These are phyloP conservation scores for Agonopterix alstromeriana DNA, from an alignment of 2,888 invertebrate species.

Conservation along the genomic window DNA sequence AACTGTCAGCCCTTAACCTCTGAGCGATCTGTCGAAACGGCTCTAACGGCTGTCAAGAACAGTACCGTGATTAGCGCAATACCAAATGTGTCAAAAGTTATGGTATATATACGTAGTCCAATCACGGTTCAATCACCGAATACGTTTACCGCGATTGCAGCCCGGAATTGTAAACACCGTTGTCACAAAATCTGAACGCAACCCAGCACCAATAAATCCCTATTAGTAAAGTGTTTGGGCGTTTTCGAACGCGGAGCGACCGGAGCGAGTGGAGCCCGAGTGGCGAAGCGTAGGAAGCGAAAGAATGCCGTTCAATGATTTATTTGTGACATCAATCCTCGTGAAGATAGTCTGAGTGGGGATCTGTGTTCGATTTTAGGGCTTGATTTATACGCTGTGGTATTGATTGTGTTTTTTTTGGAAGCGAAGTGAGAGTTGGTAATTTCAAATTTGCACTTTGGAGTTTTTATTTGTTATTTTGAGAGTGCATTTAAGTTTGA, in stretches of 20 bases:
- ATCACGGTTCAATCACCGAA: no score
- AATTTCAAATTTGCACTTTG: neutral
- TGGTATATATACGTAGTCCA: no score
- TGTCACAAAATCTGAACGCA: slow-evolving; percentile 17
- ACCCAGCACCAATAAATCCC: slow-evolving; percentile 44
- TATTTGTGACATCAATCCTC: slow-evolving; percentile 59
- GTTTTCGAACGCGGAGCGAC: slow-evolving; percentile 18
- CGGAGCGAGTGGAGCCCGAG: no score
- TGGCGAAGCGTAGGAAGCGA: slow-evolving; percentile 6
- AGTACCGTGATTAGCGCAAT: no score
- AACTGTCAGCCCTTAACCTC: no score
- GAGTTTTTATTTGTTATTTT: neutral
- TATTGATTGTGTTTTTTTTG: neutral
- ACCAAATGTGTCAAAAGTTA: no score
- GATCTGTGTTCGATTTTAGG: slow-evolving; percentile 39
- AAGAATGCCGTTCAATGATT: slow-evolving; percentile 48
- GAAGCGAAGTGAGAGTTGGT: no score
- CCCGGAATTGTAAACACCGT: neutral
- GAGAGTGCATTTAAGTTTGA: neutral
- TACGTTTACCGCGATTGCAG: no score
- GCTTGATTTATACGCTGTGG: slow-evolving; percentile 21
- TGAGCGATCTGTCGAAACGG: no score
- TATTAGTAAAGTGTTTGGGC: slow-evolving; percentile 67
- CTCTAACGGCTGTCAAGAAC: no score
- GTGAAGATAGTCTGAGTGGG: slow-evolving; percentile 45